Percentiles rank a stretch among this genome's conserved stretches.
phyloP scores from a whole-genome alignment of 92 coral and sea anemone species.

The Palythoa heliodiscus region DNA sequence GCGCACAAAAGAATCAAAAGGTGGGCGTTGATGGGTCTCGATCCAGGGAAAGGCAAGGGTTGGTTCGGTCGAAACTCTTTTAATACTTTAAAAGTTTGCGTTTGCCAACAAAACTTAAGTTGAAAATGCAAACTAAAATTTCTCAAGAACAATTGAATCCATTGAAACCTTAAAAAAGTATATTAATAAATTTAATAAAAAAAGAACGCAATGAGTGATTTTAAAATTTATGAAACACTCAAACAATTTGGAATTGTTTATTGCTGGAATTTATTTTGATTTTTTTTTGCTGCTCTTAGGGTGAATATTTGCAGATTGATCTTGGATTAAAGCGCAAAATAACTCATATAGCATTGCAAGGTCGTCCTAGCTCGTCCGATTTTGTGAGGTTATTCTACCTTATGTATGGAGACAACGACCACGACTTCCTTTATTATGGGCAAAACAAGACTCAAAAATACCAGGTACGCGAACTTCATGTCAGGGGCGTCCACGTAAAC shows the following conservation, averaged over 20 bases:
- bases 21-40: slow-evolving; percentile 17
- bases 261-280: neutral
- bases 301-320: slow-evolving; percentile 87
- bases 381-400: slow-evolving; percentile 72
- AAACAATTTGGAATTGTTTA: neutral
- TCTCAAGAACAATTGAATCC: too few species aligned
- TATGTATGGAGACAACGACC: slow-evolving; percentile 76
- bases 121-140: too few species aligned
- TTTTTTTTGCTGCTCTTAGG: slow-evolving; percentile 42
- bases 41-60: too few species aligned
- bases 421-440: slow-evolving; percentile 70
- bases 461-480: slow-evolving; percentile 45
- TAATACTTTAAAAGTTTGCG: too few species aligned
- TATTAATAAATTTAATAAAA: neutral
- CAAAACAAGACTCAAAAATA: slow-evolving; percentile 70
- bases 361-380: slow-evolving; percentile 79
- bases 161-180: too few species aligned
- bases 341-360: slow-evolving; percentile 75
- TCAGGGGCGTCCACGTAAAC: too few species aligned
- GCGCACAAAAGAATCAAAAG: slow-evolving; percentile 69
- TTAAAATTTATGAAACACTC: neutral
- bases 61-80: too few species aligned
- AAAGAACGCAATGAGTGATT: neutral
- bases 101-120: too few species aligned
- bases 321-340: slow-evolving; percentile 70